Base-by-base conservation (phyloP, 2,797 vertebrate genomes). In the Hydrophis major region DNA sequence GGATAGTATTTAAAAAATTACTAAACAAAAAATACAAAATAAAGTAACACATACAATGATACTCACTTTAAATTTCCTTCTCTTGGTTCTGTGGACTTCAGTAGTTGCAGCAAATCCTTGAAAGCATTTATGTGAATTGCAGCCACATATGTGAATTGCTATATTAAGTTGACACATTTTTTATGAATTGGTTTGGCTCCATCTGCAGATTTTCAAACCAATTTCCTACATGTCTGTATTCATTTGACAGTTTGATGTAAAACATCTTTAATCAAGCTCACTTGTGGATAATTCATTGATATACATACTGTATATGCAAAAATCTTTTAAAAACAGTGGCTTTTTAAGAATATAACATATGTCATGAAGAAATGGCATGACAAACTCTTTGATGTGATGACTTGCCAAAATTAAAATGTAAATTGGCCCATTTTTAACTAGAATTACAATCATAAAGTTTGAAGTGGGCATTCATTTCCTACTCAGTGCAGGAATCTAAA, bases 1-100 rank as follows among this genome's bases (percentile, higher is more conserved):
- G 3, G 4, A 22, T 47, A 22, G 74, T 42, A 83, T 78, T 53
- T 11, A 32, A 42, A 37, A 78, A 22, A 83, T 12, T 37, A 47
- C 74, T 83, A 83, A 83, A 83, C 37, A 12, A 47, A 37, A 42
- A 74, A 63, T 74, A 32, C 2, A 37, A 74, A 37, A 74, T 32
- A 37, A 74, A 20, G 16, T 37, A 37, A 47, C 18, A 47, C 8
- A 47, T 83, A 47, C 20, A 83, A 83, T 78, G 22, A 78, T 94
- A 66, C 90, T 91, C 90, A n/a, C 90, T 96, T 96, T 94, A 55
- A 53, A 90, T 95, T 92, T 18, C 28, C 93, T 96, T 93, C 18
- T 42, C 1, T 86, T 96, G 78, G 93, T 63, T 59, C 32, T 83
- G 22, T 27, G 22, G 37, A 14, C 27, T 89, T 88, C 50, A 63